These are phyloP conservation scores for Aradophagus sp. DNA, from an alignment of 1,140 invertebrate genomes.

Conservation along the genomic window DNA sequence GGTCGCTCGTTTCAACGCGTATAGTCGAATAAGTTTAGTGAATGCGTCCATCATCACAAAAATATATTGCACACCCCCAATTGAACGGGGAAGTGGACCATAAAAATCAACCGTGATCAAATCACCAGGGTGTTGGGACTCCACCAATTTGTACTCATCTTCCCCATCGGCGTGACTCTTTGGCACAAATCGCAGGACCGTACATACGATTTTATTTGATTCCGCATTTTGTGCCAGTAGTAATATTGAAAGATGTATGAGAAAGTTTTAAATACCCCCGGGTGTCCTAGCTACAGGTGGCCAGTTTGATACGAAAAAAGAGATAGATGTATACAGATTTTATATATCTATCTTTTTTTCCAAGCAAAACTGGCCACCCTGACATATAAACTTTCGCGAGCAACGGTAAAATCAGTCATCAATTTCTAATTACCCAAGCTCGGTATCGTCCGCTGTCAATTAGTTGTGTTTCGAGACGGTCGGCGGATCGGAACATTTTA, in stretches of 20 bases:
- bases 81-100: conserved; percentile 7
- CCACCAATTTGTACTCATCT: not conserved
- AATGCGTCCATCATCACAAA: conserved; percentile 15
- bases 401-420: no score
- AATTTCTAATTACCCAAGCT: no score
- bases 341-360: no score
- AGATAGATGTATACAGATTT: no score
- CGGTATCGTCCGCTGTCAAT: no score
- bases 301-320: no score
- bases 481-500: no score
- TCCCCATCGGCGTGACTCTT: conserved; percentile 1
- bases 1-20: conserved; percentile 41
- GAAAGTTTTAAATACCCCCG: conserved; percentile 12
- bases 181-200: conserved; percentile 35
- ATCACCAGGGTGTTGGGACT: conserved; percentile 5
- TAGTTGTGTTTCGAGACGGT: no score
- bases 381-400: no score
- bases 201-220: not conserved
- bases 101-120: conserved; percentile 16
- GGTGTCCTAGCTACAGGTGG: conserved; percentile 17
- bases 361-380: no score
- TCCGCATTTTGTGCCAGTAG: conserved; percentile 13
- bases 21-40: conserved; percentile 13
- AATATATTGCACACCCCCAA: conserved; percentile 13
- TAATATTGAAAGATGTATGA: conserved; percentile 7